These are phyloP conservation scores for Hafferia zeledoni DNA, from an alignment of 2,797 vertebrate species.

Conservation along the genomic window DNA sequence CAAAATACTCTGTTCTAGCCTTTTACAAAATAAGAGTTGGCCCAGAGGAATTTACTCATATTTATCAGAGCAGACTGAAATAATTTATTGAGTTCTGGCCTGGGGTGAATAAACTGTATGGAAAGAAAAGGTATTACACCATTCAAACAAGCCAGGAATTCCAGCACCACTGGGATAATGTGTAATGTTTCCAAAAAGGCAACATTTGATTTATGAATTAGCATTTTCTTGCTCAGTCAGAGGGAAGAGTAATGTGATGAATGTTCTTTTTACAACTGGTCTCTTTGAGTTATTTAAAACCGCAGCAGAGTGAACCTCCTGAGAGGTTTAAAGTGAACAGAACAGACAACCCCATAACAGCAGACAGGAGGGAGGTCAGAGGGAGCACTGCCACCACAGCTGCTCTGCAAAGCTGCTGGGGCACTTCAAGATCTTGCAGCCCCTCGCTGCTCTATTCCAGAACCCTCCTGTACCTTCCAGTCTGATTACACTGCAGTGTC, in stretches of 20 bases:
- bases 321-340: neutral
- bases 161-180: neutral
- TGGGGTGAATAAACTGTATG: neutral
- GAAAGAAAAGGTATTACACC: neutral
- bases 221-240: neutral
- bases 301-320: neutral
- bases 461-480: neutral
- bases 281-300: neutral
- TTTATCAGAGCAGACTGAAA: neutral
- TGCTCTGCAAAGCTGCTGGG: neutral
- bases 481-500: neutral
- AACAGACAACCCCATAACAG: neutral
- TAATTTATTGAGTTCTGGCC: neutral
- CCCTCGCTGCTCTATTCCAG: neutral
- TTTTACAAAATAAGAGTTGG: neutral
- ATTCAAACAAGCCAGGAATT: neutral
- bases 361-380: neutral
- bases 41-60: neutral
- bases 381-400: neutral
- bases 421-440: neutral
- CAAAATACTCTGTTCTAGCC: neutral
- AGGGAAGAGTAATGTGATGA: neutral
- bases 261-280: neutral
- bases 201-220: neutral
- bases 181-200: neutral